Evolutionary conservation across 2,888 invertebrate species (phyloP).

Genomic region (Panzeria rudis): DNA sequence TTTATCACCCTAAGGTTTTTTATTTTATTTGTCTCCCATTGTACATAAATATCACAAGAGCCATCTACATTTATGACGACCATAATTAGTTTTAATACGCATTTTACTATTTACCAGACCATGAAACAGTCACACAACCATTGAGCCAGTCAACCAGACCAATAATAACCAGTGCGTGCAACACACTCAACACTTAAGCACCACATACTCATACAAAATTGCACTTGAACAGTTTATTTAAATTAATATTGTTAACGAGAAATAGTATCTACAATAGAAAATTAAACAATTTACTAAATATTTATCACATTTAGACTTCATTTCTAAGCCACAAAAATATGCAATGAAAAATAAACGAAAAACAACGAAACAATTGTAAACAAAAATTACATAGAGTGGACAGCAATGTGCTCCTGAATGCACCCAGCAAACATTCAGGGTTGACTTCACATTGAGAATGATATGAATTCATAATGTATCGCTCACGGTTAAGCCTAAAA

Average conservation of each 20-base stretch:
- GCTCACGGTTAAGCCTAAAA: no score
- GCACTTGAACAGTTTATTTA: slow-evolving; percentile 53
- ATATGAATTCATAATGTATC: no score
- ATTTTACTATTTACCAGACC: slow-evolving; percentile 45
- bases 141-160: slow-evolving; percentile 23
- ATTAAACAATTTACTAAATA: slow-evolving; percentile 63
- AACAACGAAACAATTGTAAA: not conserved
- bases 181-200: slow-evolving; percentile 18
- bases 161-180: slow-evolving; percentile 35
- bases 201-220: not conserved
- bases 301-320: slow-evolving; percentile 57
- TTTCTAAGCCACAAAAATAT: slow-evolving; percentile 53
- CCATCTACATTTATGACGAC: slow-evolving; percentile 14
- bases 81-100: slow-evolving; percentile 54
- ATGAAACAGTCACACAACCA: slow-evolving; percentile 32
- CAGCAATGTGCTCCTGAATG: not conserved
- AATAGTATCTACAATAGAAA: slow-evolving; percentile 46
- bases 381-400: not conserved
- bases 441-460: not conserved
- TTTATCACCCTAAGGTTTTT: no score
- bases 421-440: not conserved
- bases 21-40: no score
- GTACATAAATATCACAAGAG: slow-evolving; percentile 6
- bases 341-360: slow-evolving; percentile 11
- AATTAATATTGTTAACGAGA: slow-evolving; percentile 63